Percentiles rank a stretch among this genome's conserved stretches.
These are phyloP conservation scores for Leptogaster cylindrica DNA, from an alignment of 2,888 invertebrate genomes.

Conservation along the genomic window DNA sequence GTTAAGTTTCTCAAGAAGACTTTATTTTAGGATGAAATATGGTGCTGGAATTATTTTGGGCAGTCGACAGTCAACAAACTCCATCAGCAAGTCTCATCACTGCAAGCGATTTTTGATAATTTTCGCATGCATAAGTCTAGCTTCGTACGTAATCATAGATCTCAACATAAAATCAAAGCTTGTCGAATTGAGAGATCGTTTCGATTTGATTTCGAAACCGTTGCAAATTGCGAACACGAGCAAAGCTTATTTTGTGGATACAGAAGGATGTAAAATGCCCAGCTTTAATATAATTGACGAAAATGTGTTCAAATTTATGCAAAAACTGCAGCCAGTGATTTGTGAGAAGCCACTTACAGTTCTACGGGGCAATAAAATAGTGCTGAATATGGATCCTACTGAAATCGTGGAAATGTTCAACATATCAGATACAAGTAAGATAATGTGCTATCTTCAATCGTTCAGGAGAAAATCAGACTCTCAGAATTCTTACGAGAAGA, in stretches of 20 bases:
- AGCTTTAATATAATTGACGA: slow-evolving; percentile 57
- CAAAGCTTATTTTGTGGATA: slow-evolving; percentile 59
- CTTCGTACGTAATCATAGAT: slow-evolving; percentile 59
- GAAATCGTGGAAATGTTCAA: slow-evolving; percentile 54
- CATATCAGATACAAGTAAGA: slow-evolving; percentile 51
- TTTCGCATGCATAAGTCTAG: slow-evolving; percentile 50
- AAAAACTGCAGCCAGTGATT: slow-evolving; percentile 51
- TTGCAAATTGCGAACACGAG: slow-evolving; percentile 50
- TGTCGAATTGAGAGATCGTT: slow-evolving; percentile 53
- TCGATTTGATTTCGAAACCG: slow-evolving; percentile 56
- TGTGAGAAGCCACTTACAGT: slow-evolving; percentile 54
- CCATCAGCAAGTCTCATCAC: not conserved
- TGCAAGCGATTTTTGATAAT: slow-evolving; percentile 12
- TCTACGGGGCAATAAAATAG: slow-evolving; percentile 52
- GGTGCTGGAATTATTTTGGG: not conserved
- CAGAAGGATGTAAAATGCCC: slow-evolving; percentile 61
- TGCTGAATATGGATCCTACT: slow-evolving; percentile 53
- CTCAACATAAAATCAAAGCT: slow-evolving; percentile 58
- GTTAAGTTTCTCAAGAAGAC: too few species aligned
- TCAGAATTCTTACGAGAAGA: slow-evolving; percentile 51
- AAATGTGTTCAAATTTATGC: slow-evolving; percentile 56
- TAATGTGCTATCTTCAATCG: slow-evolving; percentile 55
- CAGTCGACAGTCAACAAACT: slow-evolving; percentile 7
- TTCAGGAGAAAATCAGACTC: slow-evolving; percentile 54
- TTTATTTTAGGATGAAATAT: slow-evolving; percentile 11